These are phyloP conservation scores for Peribatodes rhomboidaria DNA, from an alignment of 2,888 invertebrate species.

Conservation along the genomic window DNA sequence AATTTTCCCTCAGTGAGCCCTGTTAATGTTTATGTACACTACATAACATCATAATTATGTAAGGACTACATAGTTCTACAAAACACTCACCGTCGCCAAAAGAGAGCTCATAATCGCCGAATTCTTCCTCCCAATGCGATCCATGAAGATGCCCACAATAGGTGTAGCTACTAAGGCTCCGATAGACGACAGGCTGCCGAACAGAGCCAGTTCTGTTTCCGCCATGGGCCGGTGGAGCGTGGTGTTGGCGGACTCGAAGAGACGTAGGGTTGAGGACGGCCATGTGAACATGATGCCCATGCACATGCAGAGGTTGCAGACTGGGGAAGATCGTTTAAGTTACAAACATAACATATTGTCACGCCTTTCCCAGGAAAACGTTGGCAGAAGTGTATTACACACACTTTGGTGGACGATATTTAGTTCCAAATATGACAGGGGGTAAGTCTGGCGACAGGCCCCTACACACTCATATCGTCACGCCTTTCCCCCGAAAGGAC, in stretches of 20 bases:
- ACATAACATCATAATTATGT: too few relatives aligned
- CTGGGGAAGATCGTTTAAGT: conserved; percentile 47
- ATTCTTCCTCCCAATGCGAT: conserved; percentile 65
- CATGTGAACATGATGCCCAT: conserved; percentile 69
- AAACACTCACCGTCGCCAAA: conserved; percentile 61
- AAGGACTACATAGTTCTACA: too few relatives aligned
- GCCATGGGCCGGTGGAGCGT: conserved; percentile 69
- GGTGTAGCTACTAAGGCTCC: conserved; percentile 66
- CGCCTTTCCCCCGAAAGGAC: too few relatives aligned
- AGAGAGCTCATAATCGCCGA: conserved; percentile 54
- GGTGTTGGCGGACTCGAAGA: conserved; percentile 68
- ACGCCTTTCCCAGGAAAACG: too few relatives aligned
- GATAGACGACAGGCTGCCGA: conserved; percentile 68
- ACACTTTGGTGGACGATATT: too few relatives aligned
- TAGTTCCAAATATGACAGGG: too few relatives aligned
- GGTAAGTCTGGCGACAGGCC: too few relatives aligned
- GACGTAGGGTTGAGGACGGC: conserved; percentile 68
- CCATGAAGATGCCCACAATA: conserved; percentile 56
- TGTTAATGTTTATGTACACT: too few relatives aligned
- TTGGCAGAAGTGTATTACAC: too few relatives aligned
- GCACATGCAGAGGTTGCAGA: conserved; percentile 62
- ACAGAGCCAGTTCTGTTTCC: conserved; percentile 62
- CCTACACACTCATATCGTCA: too few relatives aligned
- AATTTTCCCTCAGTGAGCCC: too few relatives aligned
- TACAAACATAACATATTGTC: not conserved